A percentile compares a stretch with the other conserved stretches of the same genome.
Conservation (phyloP, 2,888 invertebrate species). For the Nymphalis c-album region DNA sequence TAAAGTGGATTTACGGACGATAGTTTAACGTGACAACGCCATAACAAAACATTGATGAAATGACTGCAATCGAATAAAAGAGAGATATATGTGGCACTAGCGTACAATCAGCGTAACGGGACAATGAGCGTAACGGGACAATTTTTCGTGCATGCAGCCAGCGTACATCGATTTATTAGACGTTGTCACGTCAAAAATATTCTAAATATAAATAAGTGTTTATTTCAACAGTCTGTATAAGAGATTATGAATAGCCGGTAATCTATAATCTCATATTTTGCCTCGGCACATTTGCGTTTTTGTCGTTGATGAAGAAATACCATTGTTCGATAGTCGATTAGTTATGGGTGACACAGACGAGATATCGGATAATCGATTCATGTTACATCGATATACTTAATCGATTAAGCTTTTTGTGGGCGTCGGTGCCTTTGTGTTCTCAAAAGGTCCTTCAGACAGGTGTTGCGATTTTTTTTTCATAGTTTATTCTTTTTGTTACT, state of each 20-base stretch:
- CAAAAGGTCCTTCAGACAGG: slow-evolving; percentile 36
- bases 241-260: slow-evolving; percentile 51
- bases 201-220: background rate
- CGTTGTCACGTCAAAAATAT: too few relatives aligned
- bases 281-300: slow-evolving; percentile 63
- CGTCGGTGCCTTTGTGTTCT: slow-evolving; percentile 64
- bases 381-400: slow-evolving; percentile 66
- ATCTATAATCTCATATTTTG: slow-evolving; percentile 72
- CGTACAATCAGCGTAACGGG: too few relatives aligned
- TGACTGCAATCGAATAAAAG: too few relatives aligned
- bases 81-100: too few relatives aligned
- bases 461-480: slow-evolving; percentile 43
- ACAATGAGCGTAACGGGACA: too few relatives aligned
- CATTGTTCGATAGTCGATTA: slow-evolving; percentile 71
- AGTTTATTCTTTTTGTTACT: slow-evolving; percentile 10
- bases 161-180: too few relatives aligned
- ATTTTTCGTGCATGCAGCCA: too few relatives aligned
- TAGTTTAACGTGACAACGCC: too few relatives aligned
- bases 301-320: slow-evolving; percentile 78
- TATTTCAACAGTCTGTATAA: slow-evolving; percentile 54
- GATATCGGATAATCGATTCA: slow-evolving; percentile 71
- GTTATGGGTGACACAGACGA: slow-evolving; percentile 69
- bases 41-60: too few relatives aligned
- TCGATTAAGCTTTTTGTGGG: slow-evolving; percentile 71
- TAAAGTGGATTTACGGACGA: too few relatives aligned